phyloP scores from a whole-genome alignment of 2,113 vertebrate genomes.

The Procavia capensis region DNA sequence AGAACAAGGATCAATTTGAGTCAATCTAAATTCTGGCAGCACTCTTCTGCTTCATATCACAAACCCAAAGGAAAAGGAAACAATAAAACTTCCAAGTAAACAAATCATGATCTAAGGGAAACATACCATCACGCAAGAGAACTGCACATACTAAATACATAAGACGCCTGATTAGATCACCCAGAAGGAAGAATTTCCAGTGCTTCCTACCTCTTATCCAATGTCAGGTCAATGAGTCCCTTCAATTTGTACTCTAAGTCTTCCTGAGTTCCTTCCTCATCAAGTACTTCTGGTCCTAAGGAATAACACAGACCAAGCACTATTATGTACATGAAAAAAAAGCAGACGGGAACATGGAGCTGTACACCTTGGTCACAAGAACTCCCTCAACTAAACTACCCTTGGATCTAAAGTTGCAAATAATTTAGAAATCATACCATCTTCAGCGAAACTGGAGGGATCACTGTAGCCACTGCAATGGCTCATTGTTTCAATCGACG shows the following conservation, averaged over 20 bases:
- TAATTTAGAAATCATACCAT: conserved; percentile 87
- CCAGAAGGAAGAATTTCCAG: background rate
- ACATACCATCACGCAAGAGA: background rate
- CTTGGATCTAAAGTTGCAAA: background rate
- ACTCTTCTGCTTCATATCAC: background rate
- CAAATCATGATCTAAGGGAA: conserved; percentile 11
- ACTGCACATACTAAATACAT: background rate
- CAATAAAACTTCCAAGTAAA: conserved; percentile 35
- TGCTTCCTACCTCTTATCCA: conserved; percentile 95
- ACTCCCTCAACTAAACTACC: background rate
- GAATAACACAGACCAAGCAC: conserved; percentile 56
- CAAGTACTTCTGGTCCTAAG: conserved; percentile 91
- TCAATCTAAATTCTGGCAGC: background rate
- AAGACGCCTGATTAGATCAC: background rate
- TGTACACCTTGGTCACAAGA: background rate
- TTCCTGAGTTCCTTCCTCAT: conserved; percentile 95
- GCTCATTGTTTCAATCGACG: conserved; percentile 98
- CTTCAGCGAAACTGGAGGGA: conserved; percentile 93
- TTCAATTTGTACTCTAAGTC: conserved; percentile 98
- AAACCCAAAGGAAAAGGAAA: conserved; percentile 30
- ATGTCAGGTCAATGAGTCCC: conserved; percentile 95
- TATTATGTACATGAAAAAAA: background rate
- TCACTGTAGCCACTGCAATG: conserved; percentile 98
- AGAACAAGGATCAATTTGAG: conserved; percentile 21
- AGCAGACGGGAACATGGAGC: background rate